Conservation (phyloP, 2,888 invertebrate genomes). For the Drosophila stalkeri region DNA sequence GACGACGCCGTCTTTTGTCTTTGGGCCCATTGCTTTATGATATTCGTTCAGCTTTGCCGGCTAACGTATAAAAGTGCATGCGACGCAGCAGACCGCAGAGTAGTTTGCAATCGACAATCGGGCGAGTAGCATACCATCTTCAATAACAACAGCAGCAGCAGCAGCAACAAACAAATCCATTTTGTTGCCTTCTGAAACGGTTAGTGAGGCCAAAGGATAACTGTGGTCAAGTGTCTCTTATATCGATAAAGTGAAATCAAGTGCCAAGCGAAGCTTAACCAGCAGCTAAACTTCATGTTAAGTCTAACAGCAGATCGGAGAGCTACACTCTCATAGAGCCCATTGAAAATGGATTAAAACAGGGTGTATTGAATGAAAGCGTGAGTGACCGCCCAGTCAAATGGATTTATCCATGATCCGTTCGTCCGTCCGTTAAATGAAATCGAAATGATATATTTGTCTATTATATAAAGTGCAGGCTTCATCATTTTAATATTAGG, state of each 20-base stretch:
- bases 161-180: constrained; percentile 14
- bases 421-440: too few species aligned
- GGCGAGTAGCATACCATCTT: constrained; percentile 66
- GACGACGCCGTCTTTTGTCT: constrained; percentile 44
- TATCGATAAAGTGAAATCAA: neutral
- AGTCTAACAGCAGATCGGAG: neutral
- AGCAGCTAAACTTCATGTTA: neutral
- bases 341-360: neutral
- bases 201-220: constrained; percentile 56
- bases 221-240: neutral
- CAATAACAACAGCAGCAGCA: constrained; percentile 23
- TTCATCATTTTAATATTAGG: too few species aligned
- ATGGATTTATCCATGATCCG: too few species aligned
- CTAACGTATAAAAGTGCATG: constrained; percentile 84
- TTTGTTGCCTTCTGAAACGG: constrained; percentile 58
- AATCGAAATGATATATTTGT: too few species aligned
- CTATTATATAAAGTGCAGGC: too few species aligned
- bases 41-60: constrained; percentile 53
- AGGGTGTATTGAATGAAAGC: neutral
- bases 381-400: too few species aligned
- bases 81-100: constrained; percentile 70
- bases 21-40: constrained; percentile 51
- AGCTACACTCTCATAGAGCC: neutral
- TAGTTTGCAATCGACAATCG: constrained; percentile 83
- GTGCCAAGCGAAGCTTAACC: neutral